Base-by-base conservation (phyloP, 2,113 vertebrate genomes). In the Sapayoa aenigma region DNA sequence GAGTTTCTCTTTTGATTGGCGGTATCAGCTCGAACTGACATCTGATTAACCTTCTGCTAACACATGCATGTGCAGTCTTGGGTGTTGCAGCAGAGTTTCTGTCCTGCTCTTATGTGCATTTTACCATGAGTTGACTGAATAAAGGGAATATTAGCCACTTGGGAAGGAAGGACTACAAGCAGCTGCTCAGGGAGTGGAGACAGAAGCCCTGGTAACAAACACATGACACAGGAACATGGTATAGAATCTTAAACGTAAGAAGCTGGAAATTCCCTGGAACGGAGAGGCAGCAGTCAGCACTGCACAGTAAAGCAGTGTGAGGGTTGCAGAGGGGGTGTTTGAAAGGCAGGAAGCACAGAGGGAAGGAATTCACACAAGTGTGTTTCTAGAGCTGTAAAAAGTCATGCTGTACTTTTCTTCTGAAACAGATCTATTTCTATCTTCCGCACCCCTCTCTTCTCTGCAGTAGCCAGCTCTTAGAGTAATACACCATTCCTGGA, bases 301-400 rank as follows among this genome's bases (percentile, higher is more conserved):
- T 50, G 25, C 8, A 13, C 28, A 42, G 82, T 67, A 93, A 92
- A 91, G 65, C 89, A 85, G 68, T 53, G 44, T 35, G 28, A 63
- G 65, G 74, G 21, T 72, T 28, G 10, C 80, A 93, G 65, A 95
- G 92, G 81, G 92, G 84, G 68, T 93, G 84, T 78, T 76, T 53
- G 86, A 62, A 84, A 90, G 77, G 72, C 77, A 68, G 81, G 56
- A 96, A 91, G 46, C 19, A 47, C 37, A 82, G 83, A 84, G 56
- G n/a, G 62, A 68, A 73, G 91, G 68, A 78, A 79, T 58, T 92
- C 24, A 14, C 60, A 19, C 28, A 71, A 25, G 68, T 28, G 25
- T 59, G 17, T 81, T 72, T 68, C 24, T 88, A 63, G n/a, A 56
- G 58, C 25, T 20, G 37, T 90, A 37, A 72, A 50, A 88, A 60